phyloP scores from a whole-genome alignment of 1,140 invertebrate species.

The Bombus superbus region DNA sequence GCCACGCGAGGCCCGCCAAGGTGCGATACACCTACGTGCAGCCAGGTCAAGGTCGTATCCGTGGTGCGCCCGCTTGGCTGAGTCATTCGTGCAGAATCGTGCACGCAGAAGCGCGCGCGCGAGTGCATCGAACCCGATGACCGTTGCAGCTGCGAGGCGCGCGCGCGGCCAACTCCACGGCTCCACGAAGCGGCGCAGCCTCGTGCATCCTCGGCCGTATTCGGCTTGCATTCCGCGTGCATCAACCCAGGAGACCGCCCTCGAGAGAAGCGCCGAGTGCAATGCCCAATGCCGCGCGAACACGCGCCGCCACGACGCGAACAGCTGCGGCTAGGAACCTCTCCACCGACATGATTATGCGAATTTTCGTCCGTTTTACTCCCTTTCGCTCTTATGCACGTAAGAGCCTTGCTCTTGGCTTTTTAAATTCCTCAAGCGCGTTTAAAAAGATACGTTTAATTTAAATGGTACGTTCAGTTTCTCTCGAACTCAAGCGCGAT shows the following conservation, averaged over 20 bases:
- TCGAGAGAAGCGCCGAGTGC: conserved; percentile 76
- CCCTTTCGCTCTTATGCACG: background rate
- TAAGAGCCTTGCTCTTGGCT: background rate
- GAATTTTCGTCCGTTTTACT: conserved; percentile 4
- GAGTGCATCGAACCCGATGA: conserved; percentile 82
- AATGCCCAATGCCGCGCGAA: conserved; percentile 72
- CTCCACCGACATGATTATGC: conserved; percentile 26
- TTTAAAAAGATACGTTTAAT: too few relatives aligned
- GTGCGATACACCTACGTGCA: conserved; percentile 77
- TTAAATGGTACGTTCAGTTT: too few relatives aligned
- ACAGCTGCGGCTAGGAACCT: conserved; percentile 54
- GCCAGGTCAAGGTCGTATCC: conserved; percentile 81
- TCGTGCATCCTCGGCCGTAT: conserved; percentile 72
- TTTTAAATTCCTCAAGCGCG: too few relatives aligned
- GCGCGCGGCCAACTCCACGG: conserved; percentile 32
- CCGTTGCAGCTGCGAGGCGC: conserved; percentile 80
- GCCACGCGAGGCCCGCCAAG: conserved; percentile 54
- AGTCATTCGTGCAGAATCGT: conserved; percentile 77
- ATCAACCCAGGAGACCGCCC: conserved; percentile 75
- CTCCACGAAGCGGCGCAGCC: conserved; percentile 25
- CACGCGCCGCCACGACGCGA: conserved; percentile 51
- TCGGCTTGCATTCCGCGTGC: conserved; percentile 77
- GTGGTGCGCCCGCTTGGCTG: conserved; percentile 74
- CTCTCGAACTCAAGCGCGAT: too few relatives aligned
- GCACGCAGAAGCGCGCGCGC: conserved; percentile 63